Base-by-base conservation (phyloP, 2,113 vertebrate species). In the Aphelocoma coerulescens region DNA sequence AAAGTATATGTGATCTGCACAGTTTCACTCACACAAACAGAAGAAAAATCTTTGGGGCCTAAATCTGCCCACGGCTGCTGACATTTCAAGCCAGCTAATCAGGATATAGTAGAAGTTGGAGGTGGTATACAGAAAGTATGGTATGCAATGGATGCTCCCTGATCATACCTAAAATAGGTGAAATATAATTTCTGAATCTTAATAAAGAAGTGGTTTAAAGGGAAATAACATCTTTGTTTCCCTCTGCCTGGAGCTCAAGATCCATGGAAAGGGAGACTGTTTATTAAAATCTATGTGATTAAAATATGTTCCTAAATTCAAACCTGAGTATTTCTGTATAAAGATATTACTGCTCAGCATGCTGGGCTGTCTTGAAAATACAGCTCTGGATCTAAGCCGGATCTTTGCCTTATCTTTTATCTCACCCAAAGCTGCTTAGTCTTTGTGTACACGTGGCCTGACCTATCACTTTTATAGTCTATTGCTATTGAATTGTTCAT, bases 401-500 rank as follows among this genome's bases (percentile, higher is more conserved):
- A 79, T 94, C 80, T 92, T 85, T 2, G 1, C 54, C 32, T 78
- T 78, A 89, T 41, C 82, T 79, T 88, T 92, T 81, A 88, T 91
- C 89, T 94, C 77, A 78, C 17, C 44, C 66, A 87, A 86, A 93
- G 76, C 73, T 80, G 48, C 88, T 95, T 90, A 93, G 73, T 78
- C 85, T 85, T 91, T 87, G 73, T 80, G 78, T 91, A 68, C 57
- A 41, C 0, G 11, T 59, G 80, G 77, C 52, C 74, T 94, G 57
- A 83, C 89, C 85, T 94, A 78, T 85, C 67, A 62, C 65, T 97
- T 93, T 93, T 69, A 73, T 85, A 93, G 81, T 85, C 85, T 81
- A 71, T 76, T 93, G 69, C 69, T 91, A 95, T 55, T 77, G 85
- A 92, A 89, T 86, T 81, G 76, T 85, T 92, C 86, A 95, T 91